Conservation (phyloP, 92 coral and sea anemone genomes). For the Ricordea florida region DNA sequence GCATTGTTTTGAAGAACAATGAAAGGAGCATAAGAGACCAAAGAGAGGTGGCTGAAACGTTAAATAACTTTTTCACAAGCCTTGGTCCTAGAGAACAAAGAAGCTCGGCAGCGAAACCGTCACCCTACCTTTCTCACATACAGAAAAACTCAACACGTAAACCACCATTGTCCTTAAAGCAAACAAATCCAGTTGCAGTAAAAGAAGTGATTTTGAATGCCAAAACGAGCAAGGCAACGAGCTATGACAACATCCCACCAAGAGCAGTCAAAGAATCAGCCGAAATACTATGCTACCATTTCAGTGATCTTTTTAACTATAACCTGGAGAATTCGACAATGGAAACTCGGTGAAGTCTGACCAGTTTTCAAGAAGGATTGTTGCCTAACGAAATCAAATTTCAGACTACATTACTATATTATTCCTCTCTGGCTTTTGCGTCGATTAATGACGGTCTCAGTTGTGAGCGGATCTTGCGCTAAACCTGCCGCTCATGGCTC, state of each 20-base stretch:
- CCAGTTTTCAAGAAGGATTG: constrained; percentile 54
- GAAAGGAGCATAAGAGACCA: constrained; percentile 22
- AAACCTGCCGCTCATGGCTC: too few species aligned
- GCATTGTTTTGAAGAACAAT: constrained; percentile 9
- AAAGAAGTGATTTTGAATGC: constrained; percentile 17
- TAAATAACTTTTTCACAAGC: neutral
- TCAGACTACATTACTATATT: too few species aligned
- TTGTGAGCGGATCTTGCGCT: too few species aligned
- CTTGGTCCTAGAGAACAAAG: neutral
- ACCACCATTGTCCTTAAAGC: constrained; percentile 18
- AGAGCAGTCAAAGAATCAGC: constrained; percentile 47
- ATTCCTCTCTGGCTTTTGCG: too few species aligned
- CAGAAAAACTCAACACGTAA: neutral
- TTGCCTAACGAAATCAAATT: too few species aligned
- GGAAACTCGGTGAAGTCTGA: constrained; percentile 60
- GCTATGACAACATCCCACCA: constrained; percentile 55
- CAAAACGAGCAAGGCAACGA: constrained; percentile 55
- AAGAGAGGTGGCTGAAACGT: constrained; percentile 1
- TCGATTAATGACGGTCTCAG: too few species aligned
- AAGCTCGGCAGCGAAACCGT: neutral
- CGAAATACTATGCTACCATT: constrained; percentile 56
- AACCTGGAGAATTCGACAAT: constrained; percentile 18
- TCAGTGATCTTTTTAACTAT: constrained; percentile 37
- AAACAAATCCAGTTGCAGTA: constrained; percentile 58
- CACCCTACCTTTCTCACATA: neutral